Evolutionary conservation across 2,888 invertebrate genomes (phyloP).

Genomic region (Parapristionchus giblindavisi): DNA sequence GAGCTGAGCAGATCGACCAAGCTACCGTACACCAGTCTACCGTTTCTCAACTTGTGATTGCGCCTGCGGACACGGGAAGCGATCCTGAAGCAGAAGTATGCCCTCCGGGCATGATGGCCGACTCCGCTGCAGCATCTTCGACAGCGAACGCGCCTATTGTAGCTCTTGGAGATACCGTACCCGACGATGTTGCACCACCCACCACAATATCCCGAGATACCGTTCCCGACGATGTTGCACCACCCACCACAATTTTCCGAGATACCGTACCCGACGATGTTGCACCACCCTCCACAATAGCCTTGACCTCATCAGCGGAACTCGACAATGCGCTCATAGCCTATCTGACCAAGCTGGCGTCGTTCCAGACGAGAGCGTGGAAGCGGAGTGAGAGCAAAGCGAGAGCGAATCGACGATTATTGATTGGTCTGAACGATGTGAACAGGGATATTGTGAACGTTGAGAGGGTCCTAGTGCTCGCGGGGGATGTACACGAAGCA

Average conservation of each 20-base stretch:
- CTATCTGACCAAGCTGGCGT: background rate
- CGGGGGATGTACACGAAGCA: constrained; percentile 11
- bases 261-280: too few relatives aligned
- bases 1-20: background rate
- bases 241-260: background rate
- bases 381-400: background rate
- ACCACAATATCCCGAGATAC: background rate
- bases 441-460: background rate
- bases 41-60: too few relatives aligned
- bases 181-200: too few relatives aligned
- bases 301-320: constrained; percentile 8
- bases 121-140: too few relatives aligned
- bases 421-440: constrained; percentile 19
- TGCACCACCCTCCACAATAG: background rate
- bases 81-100: too few relatives aligned
- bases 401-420: background rate
- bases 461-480: background rate
- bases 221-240: too few relatives aligned
- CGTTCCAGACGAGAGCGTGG: constrained; percentile 9
- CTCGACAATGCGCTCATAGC: constrained; percentile 16
- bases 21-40: too few relatives aligned
- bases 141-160: too few relatives aligned
- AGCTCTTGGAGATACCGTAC: background rate
- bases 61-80: too few relatives aligned
- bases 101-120: too few relatives aligned